A percentile compares a stretch with the other conserved stretches of the same genome.
Conservation (phyloP, 1,140 invertebrate species). For the Cyclina sinensis region DNA sequence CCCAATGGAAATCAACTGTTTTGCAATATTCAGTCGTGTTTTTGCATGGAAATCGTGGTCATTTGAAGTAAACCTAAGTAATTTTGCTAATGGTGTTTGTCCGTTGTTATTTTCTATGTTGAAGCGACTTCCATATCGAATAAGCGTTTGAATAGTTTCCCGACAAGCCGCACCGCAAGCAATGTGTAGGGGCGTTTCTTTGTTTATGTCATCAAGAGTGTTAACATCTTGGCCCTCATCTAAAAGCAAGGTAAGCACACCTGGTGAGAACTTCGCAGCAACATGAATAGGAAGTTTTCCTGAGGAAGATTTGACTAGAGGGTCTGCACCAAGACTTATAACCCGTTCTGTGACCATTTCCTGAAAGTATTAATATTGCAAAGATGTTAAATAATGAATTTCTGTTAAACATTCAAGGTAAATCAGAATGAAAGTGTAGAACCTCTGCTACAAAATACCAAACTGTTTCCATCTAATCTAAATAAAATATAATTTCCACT, state of each 20-base stretch:
- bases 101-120: constrained; percentile 71
- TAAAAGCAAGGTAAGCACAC: constrained; percentile 62
- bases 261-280: constrained; percentile 68
- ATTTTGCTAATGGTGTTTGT: constrained; percentile 76
- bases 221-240: constrained; percentile 76
- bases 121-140: constrained; percentile 73
- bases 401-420: too few species aligned
- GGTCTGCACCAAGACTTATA: constrained; percentile 57
- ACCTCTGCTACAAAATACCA: too few species aligned
- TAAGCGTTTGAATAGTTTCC: constrained; percentile 66
- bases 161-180: constrained; percentile 71
- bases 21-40: constrained; percentile 71
- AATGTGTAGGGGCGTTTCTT: constrained; percentile 76
- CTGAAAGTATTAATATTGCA: too few species aligned
- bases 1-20: constrained; percentile 70
- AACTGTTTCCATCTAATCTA: too few species aligned
- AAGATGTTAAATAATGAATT: too few species aligned
- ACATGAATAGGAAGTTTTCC: constrained; percentile 72
- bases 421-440: too few species aligned
- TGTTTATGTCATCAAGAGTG: constrained; percentile 66
- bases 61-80: constrained; percentile 72
- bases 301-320: constrained; percentile 30
- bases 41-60: constrained; percentile 72
- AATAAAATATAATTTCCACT: too few species aligned
- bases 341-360: constrained; percentile 45